Percentiles rank a stretch among this genome's conserved stretches.
Evolutionary conservation across 2,888 invertebrate species (phyloP).

Genomic region (Glaucopsyche alexis): DNA sequence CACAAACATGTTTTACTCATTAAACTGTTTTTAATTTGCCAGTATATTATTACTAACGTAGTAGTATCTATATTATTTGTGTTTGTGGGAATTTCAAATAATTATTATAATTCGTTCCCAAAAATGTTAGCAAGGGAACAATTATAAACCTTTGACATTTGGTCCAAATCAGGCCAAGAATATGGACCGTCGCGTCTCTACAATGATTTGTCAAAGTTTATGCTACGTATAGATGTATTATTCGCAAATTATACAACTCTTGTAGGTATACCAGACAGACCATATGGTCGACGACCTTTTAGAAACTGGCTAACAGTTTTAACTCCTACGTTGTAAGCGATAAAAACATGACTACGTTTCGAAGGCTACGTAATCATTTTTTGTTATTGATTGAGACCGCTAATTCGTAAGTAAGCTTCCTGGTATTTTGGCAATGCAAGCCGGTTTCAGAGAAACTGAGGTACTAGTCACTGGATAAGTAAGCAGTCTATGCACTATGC

Average conservation of each 20-base stretch:
- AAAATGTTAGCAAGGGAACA: too few species aligned
- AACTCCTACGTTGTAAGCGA: slow-evolving; percentile 40
- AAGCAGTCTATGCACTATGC: too few species aligned
- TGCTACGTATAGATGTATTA: too few species aligned
- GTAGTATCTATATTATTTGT: too few species aligned
- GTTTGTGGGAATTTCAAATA: too few species aligned
- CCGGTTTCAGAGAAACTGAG: neutral
- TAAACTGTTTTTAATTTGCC: slow-evolving; percentile 27
- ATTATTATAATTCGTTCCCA: too few species aligned
- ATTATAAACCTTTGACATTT: too few species aligned
- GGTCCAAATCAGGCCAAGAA: too few species aligned
- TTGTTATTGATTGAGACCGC: neutral
- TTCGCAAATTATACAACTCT: slow-evolving; percentile 11
- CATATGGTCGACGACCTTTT: slow-evolving; percentile 49
- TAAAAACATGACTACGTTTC: slow-evolving; percentile 30
- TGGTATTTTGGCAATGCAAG: neutral
- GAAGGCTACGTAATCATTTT: slow-evolving; percentile 20
- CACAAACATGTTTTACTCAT: neutral
- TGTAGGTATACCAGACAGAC: slow-evolving; percentile 39
- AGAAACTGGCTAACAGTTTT: slow-evolving; percentile 41
- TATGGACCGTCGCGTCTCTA: too few species aligned
- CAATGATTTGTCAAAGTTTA: too few species aligned
- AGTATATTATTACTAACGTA: neutral
- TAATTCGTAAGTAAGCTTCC: neutral
- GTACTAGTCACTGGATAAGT: too few species aligned